A percentile compares a stretch with the other conserved stretches of the same genome.
These are phyloP conservation scores for Trialeurodes vaporariorum DNA, from an alignment of 1,140 invertebrate species.

Conservation along the genomic window DNA sequence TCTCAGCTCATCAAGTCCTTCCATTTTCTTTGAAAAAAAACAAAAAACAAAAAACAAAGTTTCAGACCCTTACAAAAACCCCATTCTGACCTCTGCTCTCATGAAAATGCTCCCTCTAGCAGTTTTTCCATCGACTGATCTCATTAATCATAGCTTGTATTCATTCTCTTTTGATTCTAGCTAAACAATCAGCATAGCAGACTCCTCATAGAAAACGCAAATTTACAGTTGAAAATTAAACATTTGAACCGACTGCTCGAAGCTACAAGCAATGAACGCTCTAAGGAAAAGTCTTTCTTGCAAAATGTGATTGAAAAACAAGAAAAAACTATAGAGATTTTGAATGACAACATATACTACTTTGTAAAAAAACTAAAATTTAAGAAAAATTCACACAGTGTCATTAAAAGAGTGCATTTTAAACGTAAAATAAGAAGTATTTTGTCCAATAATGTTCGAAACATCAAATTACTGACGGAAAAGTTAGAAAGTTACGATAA, in stretches of 20 bases:
- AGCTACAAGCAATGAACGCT: not conserved
- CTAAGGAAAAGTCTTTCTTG: not conserved
- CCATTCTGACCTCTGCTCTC: too few species aligned
- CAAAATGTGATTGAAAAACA: not conserved
- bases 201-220: not conserved
- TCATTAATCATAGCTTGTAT: too few species aligned
- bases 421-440: not conserved
- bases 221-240: not conserved
- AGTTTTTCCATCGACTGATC: too few species aligned
- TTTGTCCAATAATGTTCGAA: not conserved
- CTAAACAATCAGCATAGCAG: too few species aligned
- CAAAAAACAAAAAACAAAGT: too few species aligned
- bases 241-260: not conserved
- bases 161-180: too few species aligned
- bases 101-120: too few species aligned
- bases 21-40: too few species aligned
- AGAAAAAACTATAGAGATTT: not conserved
- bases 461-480: not conserved
- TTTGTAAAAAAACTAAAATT: not conserved
- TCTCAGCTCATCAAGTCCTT: too few species aligned
- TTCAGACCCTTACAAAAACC: too few species aligned
- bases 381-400: not conserved
- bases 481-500: not conserved
- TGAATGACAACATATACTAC: not conserved
- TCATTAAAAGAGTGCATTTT: not conserved